These are phyloP conservation scores for Cheirogaleus medius DNA, from an alignment of 2,113 vertebrate genomes.

Conservation along the genomic window DNA sequence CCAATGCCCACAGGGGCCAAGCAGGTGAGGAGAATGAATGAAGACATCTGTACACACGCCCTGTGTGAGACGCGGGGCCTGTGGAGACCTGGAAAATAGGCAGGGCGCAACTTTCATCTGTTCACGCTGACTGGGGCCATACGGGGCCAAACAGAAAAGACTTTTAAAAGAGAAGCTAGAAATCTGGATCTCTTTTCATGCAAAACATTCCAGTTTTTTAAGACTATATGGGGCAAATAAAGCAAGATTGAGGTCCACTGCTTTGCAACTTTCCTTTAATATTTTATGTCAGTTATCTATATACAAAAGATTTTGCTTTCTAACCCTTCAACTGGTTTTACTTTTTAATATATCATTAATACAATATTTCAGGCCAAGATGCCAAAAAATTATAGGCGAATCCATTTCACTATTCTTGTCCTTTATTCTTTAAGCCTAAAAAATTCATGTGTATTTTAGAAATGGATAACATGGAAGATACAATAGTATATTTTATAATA, in stretches of 20 bases:
- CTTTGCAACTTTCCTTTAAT: neutral
- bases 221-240: neutral
- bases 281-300: neutral
- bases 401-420: neutral
- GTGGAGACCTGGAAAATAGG: neutral
- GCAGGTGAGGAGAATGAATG: neutral
- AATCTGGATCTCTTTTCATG: neutral
- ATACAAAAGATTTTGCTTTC: neutral
- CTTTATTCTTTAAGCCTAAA: neutral
- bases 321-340: neutral
- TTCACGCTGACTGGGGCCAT: neutral
- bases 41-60: neutral
- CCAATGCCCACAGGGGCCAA: neutral
- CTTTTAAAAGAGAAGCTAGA: neutral
- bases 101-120: neutral
- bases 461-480: neutral
- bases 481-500: neutral
- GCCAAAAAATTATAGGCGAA: neutral
- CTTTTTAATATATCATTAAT: neutral
- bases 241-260: neutral
- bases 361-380: neutral
- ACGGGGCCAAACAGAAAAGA: neutral
- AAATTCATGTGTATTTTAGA: neutral
- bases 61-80: too few species aligned
- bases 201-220: neutral